phyloP scores from a whole-genome alignment of 2,888 invertebrate species.

The Drosophila kambysellisi region DNA sequence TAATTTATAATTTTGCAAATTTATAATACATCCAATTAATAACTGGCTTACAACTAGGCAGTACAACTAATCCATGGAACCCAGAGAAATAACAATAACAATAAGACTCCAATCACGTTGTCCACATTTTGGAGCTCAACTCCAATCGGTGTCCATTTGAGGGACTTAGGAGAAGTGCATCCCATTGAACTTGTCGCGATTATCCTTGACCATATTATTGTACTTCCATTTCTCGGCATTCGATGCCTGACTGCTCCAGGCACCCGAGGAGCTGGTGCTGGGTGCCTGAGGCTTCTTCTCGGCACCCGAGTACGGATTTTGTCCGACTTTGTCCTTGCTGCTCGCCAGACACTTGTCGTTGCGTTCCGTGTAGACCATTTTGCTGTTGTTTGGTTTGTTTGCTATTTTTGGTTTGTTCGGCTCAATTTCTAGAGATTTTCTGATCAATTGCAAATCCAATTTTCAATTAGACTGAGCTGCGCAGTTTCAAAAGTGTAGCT shows the following conservation, averaged over 20 bases:
- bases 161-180: conserved; percentile 82
- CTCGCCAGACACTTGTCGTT: conserved; percentile 78
- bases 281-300: conserved; percentile 18
- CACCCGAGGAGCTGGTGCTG: conserved; percentile 35
- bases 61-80: conserved; percentile 39
- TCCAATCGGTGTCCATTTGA: neutral
- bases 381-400: conserved; percentile 56
- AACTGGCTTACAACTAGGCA: conserved; percentile 35
- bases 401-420: conserved; percentile 2
- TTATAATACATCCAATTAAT: conserved; percentile 17
- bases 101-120: conserved; percentile 43
- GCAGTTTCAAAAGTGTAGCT: conserved; percentile 34
- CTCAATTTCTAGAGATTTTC: conserved; percentile 35
- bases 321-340: conserved; percentile 52
- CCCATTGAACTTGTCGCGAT: conserved; percentile 83
- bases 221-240: conserved; percentile 83
- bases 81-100: conserved; percentile 41
- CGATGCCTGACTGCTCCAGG: conserved; percentile 73
- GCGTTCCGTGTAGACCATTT: conserved; percentile 83
- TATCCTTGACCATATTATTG: conserved; percentile 83
- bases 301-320: conserved; percentile 26
- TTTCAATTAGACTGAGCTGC: conserved; percentile 32
- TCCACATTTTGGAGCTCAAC: neutral
- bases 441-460: conserved; percentile 27
- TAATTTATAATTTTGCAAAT: conserved; percentile 20